phyloP scores from a whole-genome alignment of 2,113 vertebrate species.

The Nyctibius bracteatus region DNA sequence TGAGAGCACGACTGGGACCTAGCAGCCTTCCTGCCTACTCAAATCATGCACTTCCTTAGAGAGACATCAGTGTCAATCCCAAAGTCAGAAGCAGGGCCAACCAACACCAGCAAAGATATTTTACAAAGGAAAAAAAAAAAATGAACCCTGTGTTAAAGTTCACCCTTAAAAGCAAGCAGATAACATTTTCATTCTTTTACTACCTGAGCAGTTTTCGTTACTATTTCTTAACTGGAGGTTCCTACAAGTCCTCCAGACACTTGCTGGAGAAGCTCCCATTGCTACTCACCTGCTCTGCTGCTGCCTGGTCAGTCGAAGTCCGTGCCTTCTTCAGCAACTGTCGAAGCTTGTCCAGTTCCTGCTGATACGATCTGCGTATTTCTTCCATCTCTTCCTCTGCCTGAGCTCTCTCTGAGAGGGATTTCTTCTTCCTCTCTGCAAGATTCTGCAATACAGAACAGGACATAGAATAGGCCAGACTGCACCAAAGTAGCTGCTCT shows the following conservation, averaged over 20 bases:
- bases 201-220: background rate
- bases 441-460: slow-evolving; percentile 74
- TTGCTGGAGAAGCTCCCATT: background rate
- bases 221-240: background rate
- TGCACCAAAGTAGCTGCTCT: background rate
- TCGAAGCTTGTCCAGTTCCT: slow-evolving; percentile 83
- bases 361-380: slow-evolving; percentile 78
- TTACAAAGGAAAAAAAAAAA: background rate
- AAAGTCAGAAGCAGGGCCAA: background rate
- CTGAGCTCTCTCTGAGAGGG: slow-evolving; percentile 81
- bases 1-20: background rate
- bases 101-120: background rate
- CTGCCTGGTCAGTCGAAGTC: slow-evolving; percentile 78
- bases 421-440: slow-evolving; percentile 89
- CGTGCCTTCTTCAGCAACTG: slow-evolving; percentile 83
- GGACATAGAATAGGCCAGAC: background rate
- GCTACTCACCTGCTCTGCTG: slow-evolving; percentile 83
- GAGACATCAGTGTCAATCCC: background rate
- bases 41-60: background rate
- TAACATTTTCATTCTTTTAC: rapidly evolving
- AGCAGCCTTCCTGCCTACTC: background rate
- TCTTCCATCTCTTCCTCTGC: slow-evolving; percentile 90
- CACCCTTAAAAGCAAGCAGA: background rate
- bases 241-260: background rate
- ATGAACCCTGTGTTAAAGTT: background rate